Evolutionary conservation across 2,797 vertebrate genomes (phyloP).

Genomic region (Myiotriccus ornatus): DNA sequence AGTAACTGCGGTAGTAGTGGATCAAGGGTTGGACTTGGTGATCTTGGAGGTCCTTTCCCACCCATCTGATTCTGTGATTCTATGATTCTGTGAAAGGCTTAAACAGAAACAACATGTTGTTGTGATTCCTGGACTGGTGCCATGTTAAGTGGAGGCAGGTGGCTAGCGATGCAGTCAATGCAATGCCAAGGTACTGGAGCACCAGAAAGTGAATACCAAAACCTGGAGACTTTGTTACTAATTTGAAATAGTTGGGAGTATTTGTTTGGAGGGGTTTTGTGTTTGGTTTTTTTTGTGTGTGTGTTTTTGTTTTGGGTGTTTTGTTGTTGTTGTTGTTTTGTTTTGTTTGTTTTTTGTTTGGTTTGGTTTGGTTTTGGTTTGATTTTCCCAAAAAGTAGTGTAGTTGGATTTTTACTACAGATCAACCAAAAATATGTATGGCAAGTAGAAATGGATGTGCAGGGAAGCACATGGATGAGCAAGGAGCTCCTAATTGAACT

Average conservation of each 20-base stretch:
- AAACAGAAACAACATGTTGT: background rate
- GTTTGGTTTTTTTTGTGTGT: too few relatives aligned
- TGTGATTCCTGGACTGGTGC: background rate
- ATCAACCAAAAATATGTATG: background rate
- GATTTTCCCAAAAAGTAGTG: rapidly evolving
- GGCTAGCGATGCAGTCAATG: background rate
- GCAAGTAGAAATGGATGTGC: background rate
- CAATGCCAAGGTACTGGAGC: background rate
- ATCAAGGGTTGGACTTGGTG: too few relatives aligned
- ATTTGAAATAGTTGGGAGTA: background rate
- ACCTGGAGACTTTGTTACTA: background rate
- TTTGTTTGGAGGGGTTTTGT: too few relatives aligned
- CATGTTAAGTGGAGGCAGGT: background rate
- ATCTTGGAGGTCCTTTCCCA: too few relatives aligned
- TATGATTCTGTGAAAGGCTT: background rate
- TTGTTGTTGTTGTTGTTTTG: background rate
- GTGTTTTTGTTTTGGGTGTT: background rate
- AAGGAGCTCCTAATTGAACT: background rate
- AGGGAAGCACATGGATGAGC: background rate
- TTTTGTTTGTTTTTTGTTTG: too few relatives aligned
- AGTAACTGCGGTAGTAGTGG: too few relatives aligned
- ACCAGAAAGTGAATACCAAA: background rate
- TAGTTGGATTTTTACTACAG: background rate
- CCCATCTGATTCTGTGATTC: too few relatives aligned
- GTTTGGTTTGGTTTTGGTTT: background rate